Evolutionary conservation across 1,140 invertebrate genomes (phyloP).

Genomic region (Apis florea): DNA sequence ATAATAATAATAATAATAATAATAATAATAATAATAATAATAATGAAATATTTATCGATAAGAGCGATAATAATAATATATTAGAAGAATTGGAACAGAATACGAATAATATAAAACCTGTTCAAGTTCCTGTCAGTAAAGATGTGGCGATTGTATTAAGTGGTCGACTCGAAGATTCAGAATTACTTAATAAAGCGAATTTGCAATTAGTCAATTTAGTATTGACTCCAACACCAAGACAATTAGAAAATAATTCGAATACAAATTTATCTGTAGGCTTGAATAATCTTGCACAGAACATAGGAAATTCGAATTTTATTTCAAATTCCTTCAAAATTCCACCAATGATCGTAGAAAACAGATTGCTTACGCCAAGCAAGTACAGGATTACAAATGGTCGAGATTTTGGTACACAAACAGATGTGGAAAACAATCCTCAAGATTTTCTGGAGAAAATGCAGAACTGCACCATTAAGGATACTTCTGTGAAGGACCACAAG

Average conservation of each 20-base stretch:
- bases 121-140: constrained; percentile 73
- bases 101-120: constrained; percentile 19
- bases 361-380: constrained; percentile 83
- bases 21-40: not conserved
- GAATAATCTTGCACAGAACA: constrained; percentile 63
- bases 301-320: constrained; percentile 34
- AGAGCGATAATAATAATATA: not conserved
- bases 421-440: constrained; percentile 74
- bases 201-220: constrained; percentile 73
- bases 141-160: constrained; percentile 76
- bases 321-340: constrained; percentile 28
- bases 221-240: constrained; percentile 63
- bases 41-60: not conserved
- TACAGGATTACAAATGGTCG: constrained; percentile 81
- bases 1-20: too few species aligned
- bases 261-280: constrained; percentile 70
- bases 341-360: constrained; percentile 74
- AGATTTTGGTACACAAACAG: constrained; percentile 87
- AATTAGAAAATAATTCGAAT: constrained; percentile 53
- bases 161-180: constrained; percentile 71
- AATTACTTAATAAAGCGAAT: constrained; percentile 67
- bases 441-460: constrained; percentile 61
- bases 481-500: constrained; percentile 66
- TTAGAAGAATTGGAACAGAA: constrained; percentile 22
- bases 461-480: constrained; percentile 58